phyloP scores from a whole-genome alignment of 2,797 vertebrate genomes.

The Pelochelys cantorii region DNA sequence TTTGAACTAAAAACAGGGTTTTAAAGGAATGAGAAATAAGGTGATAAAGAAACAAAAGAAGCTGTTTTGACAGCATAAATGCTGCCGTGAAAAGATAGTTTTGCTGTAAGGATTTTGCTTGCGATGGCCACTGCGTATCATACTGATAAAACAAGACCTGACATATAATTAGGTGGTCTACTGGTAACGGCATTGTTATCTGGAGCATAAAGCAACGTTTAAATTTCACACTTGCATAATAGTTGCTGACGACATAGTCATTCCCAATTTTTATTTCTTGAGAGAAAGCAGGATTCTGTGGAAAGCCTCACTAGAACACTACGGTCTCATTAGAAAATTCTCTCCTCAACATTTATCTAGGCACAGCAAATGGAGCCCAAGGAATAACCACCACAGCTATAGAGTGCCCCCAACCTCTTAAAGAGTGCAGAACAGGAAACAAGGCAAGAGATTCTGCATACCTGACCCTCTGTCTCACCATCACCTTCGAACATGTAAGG shows the following conservation, averaged over 20 bases:
- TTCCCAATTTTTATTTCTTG: background rate
- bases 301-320: background rate
- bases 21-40: background rate
- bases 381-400: background rate
- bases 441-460: background rate
- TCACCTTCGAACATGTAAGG: background rate
- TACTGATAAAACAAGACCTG: background rate
- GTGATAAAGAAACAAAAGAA: background rate
- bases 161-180: background rate
- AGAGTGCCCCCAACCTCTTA: background rate
- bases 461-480: rapidly evolving
- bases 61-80: background rate
- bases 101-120: background rate
- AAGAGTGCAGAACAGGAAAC: background rate
- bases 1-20: background rate
- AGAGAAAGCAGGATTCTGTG: background rate
- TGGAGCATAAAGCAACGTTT: background rate
- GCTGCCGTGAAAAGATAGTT: background rate
- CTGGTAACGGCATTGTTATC: background rate
- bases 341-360: background rate
- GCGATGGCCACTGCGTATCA: background rate
- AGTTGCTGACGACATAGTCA: background rate
- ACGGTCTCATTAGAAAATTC: background rate
- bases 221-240: background rate
- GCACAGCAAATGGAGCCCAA: background rate